A percentile compares a stretch with the other conserved stretches of the same genome.
Conservation (phyloP, 2,113 vertebrate species). For the Nothobranchius kuhntae region DNA sequence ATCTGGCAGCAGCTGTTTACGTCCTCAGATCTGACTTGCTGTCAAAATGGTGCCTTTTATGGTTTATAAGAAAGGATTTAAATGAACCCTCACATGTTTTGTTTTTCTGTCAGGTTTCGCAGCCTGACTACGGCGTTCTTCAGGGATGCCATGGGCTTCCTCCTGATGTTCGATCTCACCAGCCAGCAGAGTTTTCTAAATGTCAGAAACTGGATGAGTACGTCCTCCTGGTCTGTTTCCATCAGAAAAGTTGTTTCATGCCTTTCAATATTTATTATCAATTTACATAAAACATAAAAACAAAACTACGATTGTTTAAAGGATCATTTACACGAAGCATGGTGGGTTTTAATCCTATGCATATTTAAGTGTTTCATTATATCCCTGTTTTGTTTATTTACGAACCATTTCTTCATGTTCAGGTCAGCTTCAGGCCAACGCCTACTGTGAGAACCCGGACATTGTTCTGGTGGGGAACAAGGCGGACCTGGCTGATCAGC, state of each 20-base stretch:
- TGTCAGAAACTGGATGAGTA: conserved; percentile 98
- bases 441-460: conserved; percentile 96
- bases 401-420: background rate
- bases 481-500: conserved; percentile 89
- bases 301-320: no score
- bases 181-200: conserved; percentile 97
- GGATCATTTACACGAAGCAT: no score
- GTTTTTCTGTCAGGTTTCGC: conserved; percentile 73
- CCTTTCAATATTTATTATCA: no score
- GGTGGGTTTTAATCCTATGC: no score
- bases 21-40: no score
- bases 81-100: no score
- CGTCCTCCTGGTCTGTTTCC: conserved; percentile 39
- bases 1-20: no score
- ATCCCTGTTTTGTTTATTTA: no score
- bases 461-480: conserved; percentile 95
- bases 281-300: no score
- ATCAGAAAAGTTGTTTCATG: background rate
- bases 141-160: conserved; percentile 96
- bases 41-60: no score
- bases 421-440: conserved; percentile 94
- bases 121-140: conserved; percentile 96
- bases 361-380: no score
- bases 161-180: conserved; percentile 96
- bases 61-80: no score